Percentiles rank a stretch among this genome's conserved stretches.
Conservation (phyloP, 1,140 invertebrate species). For the Orius laevigatus region DNA sequence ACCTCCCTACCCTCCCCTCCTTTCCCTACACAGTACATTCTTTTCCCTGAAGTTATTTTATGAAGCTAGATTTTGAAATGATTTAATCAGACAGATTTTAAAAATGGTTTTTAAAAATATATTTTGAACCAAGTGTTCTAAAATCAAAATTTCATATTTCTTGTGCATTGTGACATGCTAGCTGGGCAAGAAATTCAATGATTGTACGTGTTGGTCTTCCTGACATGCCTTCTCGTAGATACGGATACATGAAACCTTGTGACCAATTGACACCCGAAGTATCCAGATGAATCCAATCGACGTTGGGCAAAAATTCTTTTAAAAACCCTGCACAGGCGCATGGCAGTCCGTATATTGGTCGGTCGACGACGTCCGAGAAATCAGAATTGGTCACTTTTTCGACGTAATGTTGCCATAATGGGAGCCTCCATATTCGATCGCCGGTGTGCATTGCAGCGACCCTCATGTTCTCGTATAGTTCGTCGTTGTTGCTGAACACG, state of each 20-base stretch:
- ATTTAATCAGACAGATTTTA: too few relatives aligned
- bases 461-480: slow-evolving; percentile 32
- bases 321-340: slow-evolving; percentile 40
- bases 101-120: too few relatives aligned
- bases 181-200: slow-evolving; percentile 46
- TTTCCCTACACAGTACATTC: too few relatives aligned
- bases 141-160: too few relatives aligned
- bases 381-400: slow-evolving; percentile 31
- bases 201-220: slow-evolving; percentile 66
- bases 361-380: slow-evolving; percentile 7
- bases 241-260: slow-evolving; percentile 47
- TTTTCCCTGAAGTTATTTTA: too few relatives aligned
- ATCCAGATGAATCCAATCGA: slow-evolving; percentile 40
- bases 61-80: too few relatives aligned
- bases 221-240: slow-evolving; percentile 53
- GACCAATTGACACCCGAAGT: slow-evolving; percentile 37
- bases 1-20: too few relatives aligned
- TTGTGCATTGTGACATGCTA: slow-evolving; percentile 6
- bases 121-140: too few relatives aligned
- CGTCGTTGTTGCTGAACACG: slow-evolving; percentile 36
- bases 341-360: slow-evolving; percentile 26
- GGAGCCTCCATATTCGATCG: slow-evolving; percentile 48
- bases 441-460: slow-evolving; percentile 37
- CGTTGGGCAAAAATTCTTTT: slow-evolving; percentile 35
- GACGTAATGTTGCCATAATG: slow-evolving; percentile 40